These are phyloP conservation scores for Cremastobaeus sp. DNA, from an alignment of 2,888 invertebrate genomes.

Conservation along the genomic window DNA sequence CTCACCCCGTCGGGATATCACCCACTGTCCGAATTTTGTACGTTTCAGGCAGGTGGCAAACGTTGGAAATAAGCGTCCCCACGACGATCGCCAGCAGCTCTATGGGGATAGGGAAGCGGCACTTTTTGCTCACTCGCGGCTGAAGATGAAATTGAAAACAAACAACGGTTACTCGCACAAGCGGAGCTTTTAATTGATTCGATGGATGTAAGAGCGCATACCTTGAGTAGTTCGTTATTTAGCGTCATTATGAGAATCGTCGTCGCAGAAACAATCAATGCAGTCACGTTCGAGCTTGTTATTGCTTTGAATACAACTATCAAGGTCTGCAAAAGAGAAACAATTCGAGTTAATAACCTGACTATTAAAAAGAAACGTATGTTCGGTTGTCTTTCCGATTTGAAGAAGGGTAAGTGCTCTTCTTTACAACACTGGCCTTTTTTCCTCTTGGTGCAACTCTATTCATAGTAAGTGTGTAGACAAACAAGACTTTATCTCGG, in stretches of 20 bases:
- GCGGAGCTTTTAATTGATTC: slow-evolving; percentile 10
- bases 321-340: slow-evolving; percentile 79
- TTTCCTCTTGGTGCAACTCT: no score
- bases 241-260: slow-evolving; percentile 82
- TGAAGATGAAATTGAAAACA: slow-evolving; percentile 72
- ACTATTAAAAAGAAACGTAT: background rate
- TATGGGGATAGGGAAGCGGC: slow-evolving; percentile 85
- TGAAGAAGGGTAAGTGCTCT: no score
- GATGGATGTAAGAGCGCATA: slow-evolving; percentile 67
- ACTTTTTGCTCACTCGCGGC: slow-evolving; percentile 81
- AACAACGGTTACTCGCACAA: no score
- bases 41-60: slow-evolving; percentile 79
- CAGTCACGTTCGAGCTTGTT: slow-evolving; percentile 81
- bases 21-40: slow-evolving; percentile 82
- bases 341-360: background rate
- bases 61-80: slow-evolving; percentile 84
- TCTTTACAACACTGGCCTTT: no score
- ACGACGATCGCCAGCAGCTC: slow-evolving; percentile 86
- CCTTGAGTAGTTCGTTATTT: slow-evolving; percentile 84
- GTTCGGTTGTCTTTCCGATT: no score
- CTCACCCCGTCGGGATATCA: slow-evolving; percentile 84
- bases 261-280: slow-evolving; percentile 82
- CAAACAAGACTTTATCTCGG: no score
- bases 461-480: no score
- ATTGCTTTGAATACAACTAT: slow-evolving; percentile 81